A percentile compares a stretch with the other conserved stretches of the same genome.
These are phyloP conservation scores for Zygothrica quintamaculata DNA, from an alignment of 2,888 invertebrate genomes.

Conservation along the genomic window DNA sequence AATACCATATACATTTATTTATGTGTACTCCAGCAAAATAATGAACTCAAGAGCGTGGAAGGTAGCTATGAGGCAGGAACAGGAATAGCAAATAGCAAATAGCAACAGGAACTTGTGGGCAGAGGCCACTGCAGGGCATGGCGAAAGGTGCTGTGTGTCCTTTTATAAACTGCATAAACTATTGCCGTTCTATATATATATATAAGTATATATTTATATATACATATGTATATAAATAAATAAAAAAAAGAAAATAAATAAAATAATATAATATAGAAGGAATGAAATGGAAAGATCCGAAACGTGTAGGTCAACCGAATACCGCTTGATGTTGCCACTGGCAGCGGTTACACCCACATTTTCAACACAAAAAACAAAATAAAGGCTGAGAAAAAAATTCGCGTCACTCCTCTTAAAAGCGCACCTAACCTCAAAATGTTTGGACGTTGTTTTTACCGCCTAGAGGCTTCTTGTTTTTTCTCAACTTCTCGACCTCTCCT, in stretches of 20 bases:
- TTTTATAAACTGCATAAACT: conserved; percentile 33
- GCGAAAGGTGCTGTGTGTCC: no score
- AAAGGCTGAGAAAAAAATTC: conserved; percentile 4
- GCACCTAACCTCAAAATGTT: conserved; percentile 51
- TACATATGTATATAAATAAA: no score
- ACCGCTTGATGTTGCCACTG: conserved; percentile 31
- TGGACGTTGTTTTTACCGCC: conserved; percentile 27
- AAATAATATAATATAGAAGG: conserved; percentile 1
- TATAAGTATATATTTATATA: no score
- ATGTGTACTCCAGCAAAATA: conserved; percentile 47
- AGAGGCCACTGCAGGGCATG: not conserved
- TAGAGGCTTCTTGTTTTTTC: conserved; percentile 35
- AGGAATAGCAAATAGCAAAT: not conserved
- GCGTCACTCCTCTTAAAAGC: conserved; percentile 21
- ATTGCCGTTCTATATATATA: conserved; percentile 14
- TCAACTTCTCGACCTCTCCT: not conserved
- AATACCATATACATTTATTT: conserved; percentile 42
- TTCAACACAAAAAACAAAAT: conserved; percentile 14
- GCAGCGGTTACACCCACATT: conserved; percentile 22
- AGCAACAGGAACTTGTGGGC: conserved; percentile 7
- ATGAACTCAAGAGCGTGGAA: conserved; percentile 36
- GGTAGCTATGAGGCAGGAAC: conserved; percentile 1
- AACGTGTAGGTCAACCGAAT: conserved; percentile 49
- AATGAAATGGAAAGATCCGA: not conserved
- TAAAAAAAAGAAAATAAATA: not conserved